A percentile compares a stretch with the other conserved stretches of the same genome.
Conservation (phyloP, 2,888 invertebrate genomes). For the Parochlus steinenii region DNA sequence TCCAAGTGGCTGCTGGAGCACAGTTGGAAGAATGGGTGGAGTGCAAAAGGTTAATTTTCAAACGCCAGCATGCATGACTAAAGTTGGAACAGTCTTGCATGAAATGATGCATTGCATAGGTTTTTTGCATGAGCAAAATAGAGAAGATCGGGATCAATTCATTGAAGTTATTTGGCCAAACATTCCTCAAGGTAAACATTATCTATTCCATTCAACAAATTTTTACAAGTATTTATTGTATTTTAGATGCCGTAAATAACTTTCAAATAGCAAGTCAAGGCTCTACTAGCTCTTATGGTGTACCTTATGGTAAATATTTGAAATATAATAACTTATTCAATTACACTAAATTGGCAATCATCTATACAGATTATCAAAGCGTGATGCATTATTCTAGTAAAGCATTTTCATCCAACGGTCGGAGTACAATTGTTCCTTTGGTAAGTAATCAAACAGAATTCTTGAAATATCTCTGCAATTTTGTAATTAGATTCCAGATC, state of each 20-base stretch:
- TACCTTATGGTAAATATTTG: constrained; percentile 59
- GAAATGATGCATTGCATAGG: constrained; percentile 66
- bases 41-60: constrained; percentile 48
- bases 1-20: constrained; percentile 68
- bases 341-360: too few relatives aligned
- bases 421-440: constrained; percentile 53
- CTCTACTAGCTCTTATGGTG: constrained; percentile 44
- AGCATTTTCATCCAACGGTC: constrained; percentile 56
- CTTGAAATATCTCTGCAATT: too few relatives aligned
- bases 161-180: constrained; percentile 50
- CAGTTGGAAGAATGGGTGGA: constrained; percentile 52
- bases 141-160: constrained; percentile 54
- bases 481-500: too few relatives aligned
- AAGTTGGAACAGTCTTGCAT: constrained; percentile 59
- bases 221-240: too few relatives aligned
- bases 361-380: constrained; percentile 62
- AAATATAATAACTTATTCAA: too few relatives aligned
- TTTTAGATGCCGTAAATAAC: constrained; percentile 46
- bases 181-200: constrained; percentile 43
- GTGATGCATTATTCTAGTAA: constrained; percentile 70
- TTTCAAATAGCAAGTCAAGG: constrained; percentile 47
- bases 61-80: constrained; percentile 51
- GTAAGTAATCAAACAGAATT: too few relatives aligned
- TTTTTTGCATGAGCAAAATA: constrained; percentile 69
- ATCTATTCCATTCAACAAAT: too few relatives aligned